These are phyloP conservation scores for Dipodomys spectabilis DNA, from an alignment of 2,113 vertebrate species.

Conservation along the genomic window DNA sequence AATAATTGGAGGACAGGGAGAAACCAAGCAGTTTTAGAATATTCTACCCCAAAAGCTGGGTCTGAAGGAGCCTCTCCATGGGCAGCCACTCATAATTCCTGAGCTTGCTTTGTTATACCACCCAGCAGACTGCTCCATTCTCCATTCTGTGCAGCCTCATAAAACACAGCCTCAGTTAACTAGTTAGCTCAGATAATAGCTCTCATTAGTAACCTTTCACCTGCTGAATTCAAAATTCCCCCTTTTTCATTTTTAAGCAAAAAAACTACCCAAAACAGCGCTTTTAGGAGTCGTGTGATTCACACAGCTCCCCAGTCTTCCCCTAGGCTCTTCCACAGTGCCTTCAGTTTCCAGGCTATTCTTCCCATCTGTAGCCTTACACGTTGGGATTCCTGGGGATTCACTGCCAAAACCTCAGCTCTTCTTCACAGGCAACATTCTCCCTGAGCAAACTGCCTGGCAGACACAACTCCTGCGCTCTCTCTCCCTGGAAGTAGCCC, in stretches of 20 bases:
- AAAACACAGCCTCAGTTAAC: neutral
- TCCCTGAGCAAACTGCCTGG: neutral
- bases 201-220: neutral
- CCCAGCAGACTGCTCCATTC: too few relatives aligned
- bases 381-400: neutral
- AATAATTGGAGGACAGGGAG: too few relatives aligned
- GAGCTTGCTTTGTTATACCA: neutral
- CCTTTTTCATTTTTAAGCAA: neutral
- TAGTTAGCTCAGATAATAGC: neutral
- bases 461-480: neutral
- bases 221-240: neutral
- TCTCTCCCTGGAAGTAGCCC: too few relatives aligned
- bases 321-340: neutral
- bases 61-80: neutral
- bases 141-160: neutral
- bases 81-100: neutral
- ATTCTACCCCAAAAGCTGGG: too few relatives aligned
- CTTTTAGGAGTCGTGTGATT: neutral
- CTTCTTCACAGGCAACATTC: neutral
- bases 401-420: neutral
- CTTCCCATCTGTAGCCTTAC: neutral
- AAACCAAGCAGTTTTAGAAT: neutral
- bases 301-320: neutral
- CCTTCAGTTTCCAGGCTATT: neutral
- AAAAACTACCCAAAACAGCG: neutral